phyloP scores from a whole-genome alignment of 2,888 invertebrate genomes.

The Spodoptera littoralis region DNA sequence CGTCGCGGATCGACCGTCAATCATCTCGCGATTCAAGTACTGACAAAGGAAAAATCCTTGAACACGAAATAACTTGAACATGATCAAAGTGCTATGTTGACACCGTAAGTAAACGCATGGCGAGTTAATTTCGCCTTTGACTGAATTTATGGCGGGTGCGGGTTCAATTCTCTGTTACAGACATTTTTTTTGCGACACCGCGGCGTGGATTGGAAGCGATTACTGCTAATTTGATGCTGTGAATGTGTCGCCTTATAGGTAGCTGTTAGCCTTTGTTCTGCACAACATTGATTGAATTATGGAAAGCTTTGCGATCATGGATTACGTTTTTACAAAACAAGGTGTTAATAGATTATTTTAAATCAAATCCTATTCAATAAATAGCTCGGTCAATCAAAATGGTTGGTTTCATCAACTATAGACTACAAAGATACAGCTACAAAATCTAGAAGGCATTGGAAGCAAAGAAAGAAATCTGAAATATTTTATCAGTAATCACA shows the following conservation, averaged over 20 bases:
- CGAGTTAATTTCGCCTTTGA: conserved; percentile 80
- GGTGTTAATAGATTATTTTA: too few relatives aligned
- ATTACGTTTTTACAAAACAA: too few relatives aligned
- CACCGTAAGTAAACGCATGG: conserved; percentile 78
- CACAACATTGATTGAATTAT: conserved; percentile 45
- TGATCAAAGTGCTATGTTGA: conserved; percentile 83
- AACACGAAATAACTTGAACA: conserved; percentile 74
- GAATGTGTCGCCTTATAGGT: conserved; percentile 32
- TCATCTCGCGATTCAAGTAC: conserved; percentile 81
- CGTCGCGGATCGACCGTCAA: conserved; percentile 84
- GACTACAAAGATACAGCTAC: too few relatives aligned
- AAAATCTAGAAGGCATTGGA: neutral
- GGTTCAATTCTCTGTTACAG: conserved; percentile 62
- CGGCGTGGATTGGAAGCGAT: conserved; percentile 43
- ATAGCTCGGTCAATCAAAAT: too few relatives aligned
- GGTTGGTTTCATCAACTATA: too few relatives aligned
- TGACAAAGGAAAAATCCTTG: conserved; percentile 88
- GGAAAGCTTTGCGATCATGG: conserved; percentile 6
- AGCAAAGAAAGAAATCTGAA: neutral
- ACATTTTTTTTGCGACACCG: conserved; percentile 48
- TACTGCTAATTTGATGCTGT: conserved; percentile 51
- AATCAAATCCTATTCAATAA: too few relatives aligned
- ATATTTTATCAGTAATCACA: conserved; percentile 5
- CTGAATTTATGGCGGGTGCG: conserved; percentile 67
- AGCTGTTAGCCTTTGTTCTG: conserved; percentile 27